Base-by-base conservation (phyloP, 2,113 vertebrate species). In the Saguinus midas region DNA sequence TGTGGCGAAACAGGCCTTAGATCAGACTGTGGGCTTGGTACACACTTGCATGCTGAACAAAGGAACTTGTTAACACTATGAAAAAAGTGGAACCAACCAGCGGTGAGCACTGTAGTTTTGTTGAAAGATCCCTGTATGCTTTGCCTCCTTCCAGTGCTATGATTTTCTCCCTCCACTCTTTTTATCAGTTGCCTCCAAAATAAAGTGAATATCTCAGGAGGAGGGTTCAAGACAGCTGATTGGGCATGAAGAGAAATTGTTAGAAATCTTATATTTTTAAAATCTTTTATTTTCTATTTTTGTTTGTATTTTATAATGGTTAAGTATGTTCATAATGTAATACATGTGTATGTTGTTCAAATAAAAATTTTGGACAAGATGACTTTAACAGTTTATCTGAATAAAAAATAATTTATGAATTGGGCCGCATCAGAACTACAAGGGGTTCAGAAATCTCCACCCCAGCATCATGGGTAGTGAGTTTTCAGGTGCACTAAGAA, bases 221-320 rank as follows among this genome's bases (percentile, higher is more conserved):
- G 23, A 81, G 84, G 10, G 1, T 58, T 92, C 8, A 40, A 83
- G 43, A 81, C 5, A 90, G 21, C 73, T 89, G 45, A 25, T 23
- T 66, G 55, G 64, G 0, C 40, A n/a, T 35, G 9, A 79, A 78
- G 25, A 91, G 17, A 96, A 83, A 75, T 64, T 32, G 52, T 84
- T 61, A 83, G 61, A 70, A 86, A 79, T 52, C 17, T 18, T 64
- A 4, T 48, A 25, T 43, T 82, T 93, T 86, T 27, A 66, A 66
- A 45, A 66, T 94, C n/a, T 83, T 72, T 95, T n/a, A 78, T 68
- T 88, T 94, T 84, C 48, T 85, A n/a, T 55, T 90, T 90, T 75
- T 87, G 27, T 29, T 90, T 95, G 37, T 3, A 81, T 40, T 97
- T 92, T 25, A 52, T 48, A 48, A 37, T 68, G n/a, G 40, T 52